Evolutionary conservation across 2,888 invertebrate genomes (phyloP).

Genomic region (Callinectes sapidus): DNA sequence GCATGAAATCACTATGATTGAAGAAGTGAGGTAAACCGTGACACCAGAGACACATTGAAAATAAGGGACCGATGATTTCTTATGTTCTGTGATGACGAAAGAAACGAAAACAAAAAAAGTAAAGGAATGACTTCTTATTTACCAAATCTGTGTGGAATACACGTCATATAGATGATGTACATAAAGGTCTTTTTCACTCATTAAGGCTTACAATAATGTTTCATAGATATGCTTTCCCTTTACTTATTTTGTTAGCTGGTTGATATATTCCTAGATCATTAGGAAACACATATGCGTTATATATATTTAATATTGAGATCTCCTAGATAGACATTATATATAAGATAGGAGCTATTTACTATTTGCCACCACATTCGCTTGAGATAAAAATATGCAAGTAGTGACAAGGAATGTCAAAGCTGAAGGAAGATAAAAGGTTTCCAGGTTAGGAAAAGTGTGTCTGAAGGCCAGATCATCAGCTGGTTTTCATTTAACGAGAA

Average conservation of each 20-base stretch:
- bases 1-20: not conserved
- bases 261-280: too few relatives aligned
- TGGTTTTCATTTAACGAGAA: not conserved
- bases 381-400: not conserved
- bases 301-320: not conserved
- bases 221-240: not conserved
- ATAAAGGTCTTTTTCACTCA: not conserved
- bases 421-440: not conserved
- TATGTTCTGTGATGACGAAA: too few relatives aligned
- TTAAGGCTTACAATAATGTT: not conserved
- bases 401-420: not conserved
- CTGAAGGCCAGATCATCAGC: not conserved
- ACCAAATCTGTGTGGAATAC: too few relatives aligned
- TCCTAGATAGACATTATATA: not conserved
- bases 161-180: too few relatives aligned
- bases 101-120: too few relatives aligned
- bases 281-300: not conserved
- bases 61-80: not conserved
- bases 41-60: not conserved
- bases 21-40: not conserved
- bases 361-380: not conserved
- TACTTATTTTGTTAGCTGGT: too few relatives aligned
- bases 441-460: not conserved
- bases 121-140: too few relatives aligned
- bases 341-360: not conserved